Base-by-base conservation (phyloP, 2,888 invertebrate species). In the Cheilosia impressa region DNA sequence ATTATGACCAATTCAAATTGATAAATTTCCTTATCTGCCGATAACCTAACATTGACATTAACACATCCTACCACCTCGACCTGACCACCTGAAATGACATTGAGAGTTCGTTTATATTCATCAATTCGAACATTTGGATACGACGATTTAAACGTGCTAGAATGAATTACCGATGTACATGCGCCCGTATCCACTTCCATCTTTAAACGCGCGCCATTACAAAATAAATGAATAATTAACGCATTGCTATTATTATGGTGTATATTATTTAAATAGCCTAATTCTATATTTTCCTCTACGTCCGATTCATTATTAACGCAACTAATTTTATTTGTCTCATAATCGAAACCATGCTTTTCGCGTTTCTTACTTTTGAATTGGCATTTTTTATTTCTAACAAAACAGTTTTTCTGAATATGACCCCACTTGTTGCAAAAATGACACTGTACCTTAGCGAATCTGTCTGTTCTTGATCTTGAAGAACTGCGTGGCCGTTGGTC, bases 161-260 rank as follows among this genome's bases (percentile, higher is more conserved):
- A 13, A 43, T 43, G 15, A 15, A 43, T 43, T 4, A 43, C 43
- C 43, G 15, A 43, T 43, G n/a, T 43, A n/a, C 43, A 43, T n/a
- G 43, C 43, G 27, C 58, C 58, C 17, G 71, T 17, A 38, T 71
- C 71, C n/a, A 71, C 24, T 71, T 58, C 58, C 58, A 71, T 45
- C 15, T 27, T 17, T 7, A 71, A 41, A 15, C 17, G 19, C 27
- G n/a, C 22, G 27, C 58, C 45, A 57, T 71, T 47, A 47, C 27
- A 27, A 50, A 50, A 19, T 19, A 50, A 50, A 2, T 19, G 2
- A 50, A 50, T 17, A 50, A 50, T 19, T 17, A 50, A 50, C 19
- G 50, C 50, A 19, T 50, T 50, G 43, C 43, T n/a, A 5, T n/a
- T 43, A n/a, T n/a, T n/a, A n/a, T n/a, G n/a, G n/a, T n/a, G n/a